Conservation (phyloP, 2,797 vertebrate genomes). For the Thripadectes ignobilis region DNA sequence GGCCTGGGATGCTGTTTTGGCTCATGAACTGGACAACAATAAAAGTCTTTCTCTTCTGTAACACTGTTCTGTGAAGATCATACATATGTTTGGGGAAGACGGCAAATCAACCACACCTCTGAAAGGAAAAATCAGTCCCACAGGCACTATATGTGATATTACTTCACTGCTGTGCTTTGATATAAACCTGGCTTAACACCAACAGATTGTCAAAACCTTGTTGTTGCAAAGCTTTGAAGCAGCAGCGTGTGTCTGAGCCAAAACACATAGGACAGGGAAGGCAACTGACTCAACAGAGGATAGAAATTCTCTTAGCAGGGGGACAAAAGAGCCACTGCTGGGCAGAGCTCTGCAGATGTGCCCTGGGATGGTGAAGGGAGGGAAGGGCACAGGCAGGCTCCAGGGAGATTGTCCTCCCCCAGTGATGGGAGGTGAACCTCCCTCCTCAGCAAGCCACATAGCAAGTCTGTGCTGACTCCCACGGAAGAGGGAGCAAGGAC, state of each 20-base stretch:
- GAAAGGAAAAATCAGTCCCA: constrained; percentile 12
- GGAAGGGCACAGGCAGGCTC: not conserved
- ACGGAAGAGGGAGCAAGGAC: constrained; percentile 15
- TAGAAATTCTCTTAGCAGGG: not conserved
- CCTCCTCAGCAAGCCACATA: not conserved
- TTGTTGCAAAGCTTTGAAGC: constrained; percentile 46
- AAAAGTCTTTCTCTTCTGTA: not conserved
- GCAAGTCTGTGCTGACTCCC: not conserved
- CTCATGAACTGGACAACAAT: not conserved
- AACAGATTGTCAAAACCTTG: constrained; percentile 45
- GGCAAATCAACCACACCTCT: not conserved
- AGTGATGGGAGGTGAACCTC: not conserved
- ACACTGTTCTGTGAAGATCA: not conserved
- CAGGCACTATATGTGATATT: not conserved
- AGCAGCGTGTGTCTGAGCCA: constrained; percentile 1
- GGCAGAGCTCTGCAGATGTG: not conserved
- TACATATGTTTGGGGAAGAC: not conserved
- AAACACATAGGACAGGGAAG: constrained; percentile 13
- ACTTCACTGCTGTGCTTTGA: constrained; percentile 56
- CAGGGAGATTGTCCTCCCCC: not conserved
- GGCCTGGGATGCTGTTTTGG: not conserved
- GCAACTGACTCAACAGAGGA: not conserved
- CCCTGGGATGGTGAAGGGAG: not conserved
- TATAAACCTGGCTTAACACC: constrained; percentile 60
- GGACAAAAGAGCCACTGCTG: not conserved